phyloP scores from a whole-genome alignment of 1,140 invertebrate species.

The Limonius californicus region DNA sequence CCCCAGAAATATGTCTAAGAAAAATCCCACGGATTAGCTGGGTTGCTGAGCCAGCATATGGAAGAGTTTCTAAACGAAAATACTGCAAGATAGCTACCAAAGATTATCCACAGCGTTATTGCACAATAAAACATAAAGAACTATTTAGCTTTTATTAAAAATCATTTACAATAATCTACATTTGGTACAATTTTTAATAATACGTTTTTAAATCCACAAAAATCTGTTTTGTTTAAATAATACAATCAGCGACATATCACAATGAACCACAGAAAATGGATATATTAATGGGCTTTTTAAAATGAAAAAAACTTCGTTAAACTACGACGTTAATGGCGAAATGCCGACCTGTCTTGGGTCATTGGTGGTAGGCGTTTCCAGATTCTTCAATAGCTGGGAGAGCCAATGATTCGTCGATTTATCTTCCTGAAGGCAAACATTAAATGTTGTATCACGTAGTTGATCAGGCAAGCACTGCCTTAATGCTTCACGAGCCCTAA shows the following conservation, averaged over 20 bases:
- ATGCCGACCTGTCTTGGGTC: slow-evolving; percentile 61
- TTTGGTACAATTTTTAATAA: background rate
- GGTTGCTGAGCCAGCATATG: too few relatives aligned
- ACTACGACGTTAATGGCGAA: slow-evolving; percentile 57
- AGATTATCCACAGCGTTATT: too few relatives aligned
- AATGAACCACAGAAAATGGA: background rate
- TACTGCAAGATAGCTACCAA: too few relatives aligned
- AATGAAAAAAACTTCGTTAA: background rate
- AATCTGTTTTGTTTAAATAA: too few relatives aligned
- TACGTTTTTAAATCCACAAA: background rate
- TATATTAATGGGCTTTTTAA: background rate
- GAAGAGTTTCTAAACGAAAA: too few relatives aligned
- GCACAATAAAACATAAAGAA: too few relatives aligned
- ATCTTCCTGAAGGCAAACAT: slow-evolving; percentile 74
- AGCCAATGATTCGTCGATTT: slow-evolving; percentile 97
- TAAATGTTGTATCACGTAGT: slow-evolving; percentile 91
- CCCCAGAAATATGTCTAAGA: too few relatives aligned
- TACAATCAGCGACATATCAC: background rate
- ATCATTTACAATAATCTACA: too few relatives aligned
- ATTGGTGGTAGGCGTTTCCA: slow-evolving; percentile 65
- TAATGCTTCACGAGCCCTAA: slow-evolving; percentile 86
- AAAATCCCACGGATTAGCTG: too few relatives aligned
- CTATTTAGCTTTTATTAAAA: too few relatives aligned
- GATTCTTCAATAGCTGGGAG: slow-evolving; percentile 87
- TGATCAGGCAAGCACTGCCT: slow-evolving; percentile 97